Base-by-base conservation (phyloP, 2,113 vertebrate species). In the Haplotaxodon microlepis region DNA sequence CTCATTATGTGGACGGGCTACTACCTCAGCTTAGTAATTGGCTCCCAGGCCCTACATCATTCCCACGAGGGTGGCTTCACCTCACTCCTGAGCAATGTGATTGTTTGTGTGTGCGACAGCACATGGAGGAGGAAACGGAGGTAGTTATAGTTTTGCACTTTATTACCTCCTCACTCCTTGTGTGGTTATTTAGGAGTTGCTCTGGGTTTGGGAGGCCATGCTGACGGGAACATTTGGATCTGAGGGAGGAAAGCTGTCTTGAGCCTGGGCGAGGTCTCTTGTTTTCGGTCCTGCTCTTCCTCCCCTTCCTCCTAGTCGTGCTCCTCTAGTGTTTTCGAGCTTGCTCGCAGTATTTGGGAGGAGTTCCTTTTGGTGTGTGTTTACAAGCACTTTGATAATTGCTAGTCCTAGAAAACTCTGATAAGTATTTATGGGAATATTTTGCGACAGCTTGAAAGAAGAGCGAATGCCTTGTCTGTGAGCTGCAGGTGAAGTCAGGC, bases 21-120 rank as follows among this genome's bases (percentile, higher is more conserved):
- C 90, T 84, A 90, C 85, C 84, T 88, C 86, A 88, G 91, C 85
- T 78, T 83, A 17, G 82, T 94, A 95, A 95, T 95, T 94, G 93
- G 92, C 91, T 94, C 82, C 24, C 84, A 85, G 86, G 54, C 82
- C 88, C 83, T 36, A 83, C 90, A 47, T 94, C 87, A 83, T 79
- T 91, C 93, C 92, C 90, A 76, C 54, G 19, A 88, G 87, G 63
- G 80, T 88, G 45, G 73, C 73, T 51, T 92, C 92, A 84, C 88
- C 90, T 89, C 84, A 24, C 27, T 69, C 12, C 40, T 31, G 83
- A 91, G 85, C 86, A 50, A 27, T 56, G 81, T 45, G 50, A 78
- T 87, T 90, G 91, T 92, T 89, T 91, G 66, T 84, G 73, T 83
- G 66, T 89, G 82, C 66, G 87, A 73, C 59, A 71, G 63, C n/a